phyloP scores from a whole-genome alignment of 2,113 vertebrate genomes.

The Ceyx margarethae region DNA sequence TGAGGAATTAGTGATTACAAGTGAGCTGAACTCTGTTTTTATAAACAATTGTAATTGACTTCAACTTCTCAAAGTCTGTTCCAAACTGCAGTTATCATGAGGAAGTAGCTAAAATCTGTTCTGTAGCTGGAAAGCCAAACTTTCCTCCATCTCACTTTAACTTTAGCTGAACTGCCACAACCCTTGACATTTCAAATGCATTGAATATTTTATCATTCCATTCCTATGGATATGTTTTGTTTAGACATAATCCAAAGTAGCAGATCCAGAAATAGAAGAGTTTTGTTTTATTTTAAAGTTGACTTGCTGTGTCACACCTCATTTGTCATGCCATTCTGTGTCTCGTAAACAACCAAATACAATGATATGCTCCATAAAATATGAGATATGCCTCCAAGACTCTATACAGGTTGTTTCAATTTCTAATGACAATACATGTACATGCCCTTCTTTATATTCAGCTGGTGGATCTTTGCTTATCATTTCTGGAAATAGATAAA shows the following conservation, averaged over 20 bases:
- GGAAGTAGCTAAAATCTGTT: neutral
- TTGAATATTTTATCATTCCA: slow-evolving; percentile 42
- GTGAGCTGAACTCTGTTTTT: neutral
- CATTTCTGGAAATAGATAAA: neutral
- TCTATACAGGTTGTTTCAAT: neutral
- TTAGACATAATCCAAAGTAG: slow-evolving; percentile 34
- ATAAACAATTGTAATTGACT: neutral
- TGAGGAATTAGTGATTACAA: neutral
- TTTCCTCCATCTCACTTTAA: neutral
- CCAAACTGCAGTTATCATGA: neutral
- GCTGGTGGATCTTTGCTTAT: neutral
- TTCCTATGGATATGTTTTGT: slow-evolving; percentile 25
- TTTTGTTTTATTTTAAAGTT: slow-evolving; percentile 53
- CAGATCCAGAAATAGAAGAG: slow-evolving; percentile 49
- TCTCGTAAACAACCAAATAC: slow-evolving; percentile 15
- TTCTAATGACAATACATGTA: neutral
- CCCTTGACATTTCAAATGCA: slow-evolving; percentile 52
- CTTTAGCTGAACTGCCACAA: slow-evolving; percentile 15
- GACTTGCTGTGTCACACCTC: slow-evolving; percentile 45
- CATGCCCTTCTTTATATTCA: neutral
- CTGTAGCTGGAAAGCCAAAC: neutral
- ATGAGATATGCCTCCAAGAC: neutral
- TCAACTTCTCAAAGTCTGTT: neutral
- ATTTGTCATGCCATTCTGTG: slow-evolving; percentile 14
- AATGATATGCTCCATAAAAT: slow-evolving; percentile 20